A percentile compares a stretch with the other conserved stretches of the same genome.
These are phyloP conservation scores for Rhincodon typus DNA, from an alignment of 2,797 vertebrate species.

Conservation along the genomic window DNA sequence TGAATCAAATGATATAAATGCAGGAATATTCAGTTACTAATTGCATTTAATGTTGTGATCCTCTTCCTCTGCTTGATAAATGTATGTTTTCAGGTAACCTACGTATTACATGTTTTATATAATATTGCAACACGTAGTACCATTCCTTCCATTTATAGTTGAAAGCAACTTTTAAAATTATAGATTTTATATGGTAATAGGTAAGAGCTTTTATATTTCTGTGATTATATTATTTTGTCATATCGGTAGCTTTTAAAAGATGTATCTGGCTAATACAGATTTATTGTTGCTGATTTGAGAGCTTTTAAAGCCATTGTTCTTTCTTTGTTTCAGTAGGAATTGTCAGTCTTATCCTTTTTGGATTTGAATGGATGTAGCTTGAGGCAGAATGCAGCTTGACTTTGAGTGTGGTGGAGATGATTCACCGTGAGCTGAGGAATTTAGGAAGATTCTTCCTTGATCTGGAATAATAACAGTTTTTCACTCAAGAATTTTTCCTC, in stretches of 20 bases:
- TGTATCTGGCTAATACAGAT: background rate
- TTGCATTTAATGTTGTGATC: background rate
- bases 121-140: background rate
- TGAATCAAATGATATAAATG: background rate
- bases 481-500: background rate
- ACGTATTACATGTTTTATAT: background rate
- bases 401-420: background rate
- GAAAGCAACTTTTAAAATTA: background rate
- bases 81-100: background rate
- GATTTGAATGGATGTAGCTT: background rate
- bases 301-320: background rate
- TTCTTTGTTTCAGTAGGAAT: background rate
- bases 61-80: background rate
- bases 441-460: background rate
- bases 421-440: background rate
- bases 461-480: background rate
- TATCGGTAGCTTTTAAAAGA: background rate
- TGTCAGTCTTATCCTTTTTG: background rate
- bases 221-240: background rate
- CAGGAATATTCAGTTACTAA: background rate
- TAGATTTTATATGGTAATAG: background rate
- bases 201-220: background rate
- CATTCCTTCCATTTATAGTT: background rate
- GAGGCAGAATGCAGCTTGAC: background rate
- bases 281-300: background rate